These are phyloP conservation scores for Synaphobranchus kaupii DNA, from an alignment of 2,797 vertebrate species.

Conservation along the genomic window DNA sequence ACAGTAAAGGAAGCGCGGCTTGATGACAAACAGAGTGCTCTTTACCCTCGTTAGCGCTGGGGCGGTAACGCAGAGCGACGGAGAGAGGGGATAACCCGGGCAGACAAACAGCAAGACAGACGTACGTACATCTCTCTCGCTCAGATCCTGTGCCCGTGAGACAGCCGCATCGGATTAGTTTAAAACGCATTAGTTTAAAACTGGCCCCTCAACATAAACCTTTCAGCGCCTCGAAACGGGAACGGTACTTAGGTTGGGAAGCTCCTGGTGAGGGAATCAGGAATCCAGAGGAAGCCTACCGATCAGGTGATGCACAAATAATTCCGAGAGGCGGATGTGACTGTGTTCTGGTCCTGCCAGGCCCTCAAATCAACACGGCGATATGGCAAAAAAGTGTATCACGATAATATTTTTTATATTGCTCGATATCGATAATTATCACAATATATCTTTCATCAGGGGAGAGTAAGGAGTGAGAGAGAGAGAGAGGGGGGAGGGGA, in stretches of 20 bases:
- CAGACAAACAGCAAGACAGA: neutral
- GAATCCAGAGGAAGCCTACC: neutral
- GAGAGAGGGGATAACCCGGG: neutral
- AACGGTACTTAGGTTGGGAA: neutral
- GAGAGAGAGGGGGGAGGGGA: neutral
- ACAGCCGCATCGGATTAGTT: neutral
- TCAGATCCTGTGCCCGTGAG: neutral
- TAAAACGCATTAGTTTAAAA: conserved; percentile 41
- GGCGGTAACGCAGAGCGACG: neutral
- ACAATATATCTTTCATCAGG: no score
- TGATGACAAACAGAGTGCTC: conserved; percentile 15
- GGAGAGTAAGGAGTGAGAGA: no score
- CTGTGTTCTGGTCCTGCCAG: no score
- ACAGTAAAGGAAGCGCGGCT: conserved; percentile 19
- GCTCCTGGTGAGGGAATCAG: neutral
- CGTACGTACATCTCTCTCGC: neutral
- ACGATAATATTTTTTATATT: no score
- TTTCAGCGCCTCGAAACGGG: neutral
- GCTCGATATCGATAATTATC: no score
- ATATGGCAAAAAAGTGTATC: no score
- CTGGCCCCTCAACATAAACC: neutral
- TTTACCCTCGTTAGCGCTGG: neutral
- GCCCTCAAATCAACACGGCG: no score
- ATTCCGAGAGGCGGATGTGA: no score
- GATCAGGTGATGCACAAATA: neutral